Evolutionary conservation across 2,888 invertebrate species (phyloP).

Genomic region (Limnephilus auricula): DNA sequence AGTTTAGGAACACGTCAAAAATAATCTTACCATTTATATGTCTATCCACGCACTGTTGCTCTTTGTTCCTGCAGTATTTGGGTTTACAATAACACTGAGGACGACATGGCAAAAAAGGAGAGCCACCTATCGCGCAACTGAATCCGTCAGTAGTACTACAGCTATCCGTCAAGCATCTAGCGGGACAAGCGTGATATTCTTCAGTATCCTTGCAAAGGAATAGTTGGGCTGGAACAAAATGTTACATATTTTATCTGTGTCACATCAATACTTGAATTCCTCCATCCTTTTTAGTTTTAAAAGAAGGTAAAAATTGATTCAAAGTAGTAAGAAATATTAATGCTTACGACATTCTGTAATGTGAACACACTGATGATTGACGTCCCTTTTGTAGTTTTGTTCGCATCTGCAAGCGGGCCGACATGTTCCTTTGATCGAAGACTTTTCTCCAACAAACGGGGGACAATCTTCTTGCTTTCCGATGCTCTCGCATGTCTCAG

Average conservation of each 20-base stretch:
- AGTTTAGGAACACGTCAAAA: no score
- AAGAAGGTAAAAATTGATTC: no score
- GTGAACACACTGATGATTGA: slow-evolving; percentile 47
- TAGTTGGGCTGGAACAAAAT: background rate
- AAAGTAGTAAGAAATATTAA: background rate
- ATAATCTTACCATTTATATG: background rate
- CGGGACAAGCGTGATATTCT: background rate
- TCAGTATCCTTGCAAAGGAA: background rate
- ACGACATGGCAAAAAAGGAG: background rate
- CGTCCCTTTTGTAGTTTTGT: slow-evolving; percentile 48
- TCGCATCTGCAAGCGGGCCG: slow-evolving; percentile 57
- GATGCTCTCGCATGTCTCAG: slow-evolving; percentile 54
- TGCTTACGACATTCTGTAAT: slow-evolving; percentile 51
- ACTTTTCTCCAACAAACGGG: background rate
- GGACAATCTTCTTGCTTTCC: slow-evolving; percentile 51
- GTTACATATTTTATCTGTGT: background rate
- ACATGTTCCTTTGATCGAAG: slow-evolving; percentile 15
- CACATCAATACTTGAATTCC: background rate
- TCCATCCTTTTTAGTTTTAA: background rate
- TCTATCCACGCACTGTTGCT: background rate
- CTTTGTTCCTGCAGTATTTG: background rate
- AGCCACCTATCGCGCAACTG: background rate
- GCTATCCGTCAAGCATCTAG: background rate
- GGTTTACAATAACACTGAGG: background rate
- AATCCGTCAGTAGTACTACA: background rate